Evolutionary conservation across 1,140 invertebrate genomes (phyloP), one percentile per base, ranked within the genome.

Genomic region (Melipona quadrifasciata): DNA sequence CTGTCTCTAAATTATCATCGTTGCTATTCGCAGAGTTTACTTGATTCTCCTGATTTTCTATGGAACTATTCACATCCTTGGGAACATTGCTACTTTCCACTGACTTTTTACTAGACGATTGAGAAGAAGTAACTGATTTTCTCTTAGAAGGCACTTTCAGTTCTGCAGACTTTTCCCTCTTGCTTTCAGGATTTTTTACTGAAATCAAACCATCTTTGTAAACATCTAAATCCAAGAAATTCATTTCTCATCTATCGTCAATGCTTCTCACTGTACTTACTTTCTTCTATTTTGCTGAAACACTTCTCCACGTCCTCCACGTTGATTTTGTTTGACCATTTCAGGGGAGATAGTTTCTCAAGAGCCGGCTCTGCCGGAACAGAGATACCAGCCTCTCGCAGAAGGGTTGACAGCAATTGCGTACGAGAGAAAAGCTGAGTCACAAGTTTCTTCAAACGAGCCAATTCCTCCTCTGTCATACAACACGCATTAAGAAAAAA

Each of bases 281-380:
- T 89, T 91, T 92, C 91, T 80, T 92, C 89, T 87, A 86, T 85
- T 87, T 90, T 88, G 71, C 83, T 85, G 74, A 86, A 91, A 90
- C 88, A 91, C 19, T 90, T 92, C 70, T 94, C 93, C 39, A 86
- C 90, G 27, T 93, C 93, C 34, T 94, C 94, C 16, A 93, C 91
- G 78, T 94, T 95, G 61, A 95, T 94, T 90, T 94, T 95, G 80
- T 95, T 95, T 1, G 94, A 94, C 94, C 95, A 95, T 86, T 95
- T 94, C 6, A 94, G 86, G 2, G 94, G 94, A 61, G 94, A 95
- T 88, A 95, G 94, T 89, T 94, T 95, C 87, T 95, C 94, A 78
- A 95, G 86, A 14, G 94, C 94, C 77, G 94, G 94, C 73, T 95
- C 94, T 47, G 92, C 93, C 19, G 94, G 94, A 12, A 95, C 93